These are phyloP conservation scores for Cerastis rubricosa DNA, from an alignment of 2,888 invertebrate genomes.

Conservation along the genomic window DNA sequence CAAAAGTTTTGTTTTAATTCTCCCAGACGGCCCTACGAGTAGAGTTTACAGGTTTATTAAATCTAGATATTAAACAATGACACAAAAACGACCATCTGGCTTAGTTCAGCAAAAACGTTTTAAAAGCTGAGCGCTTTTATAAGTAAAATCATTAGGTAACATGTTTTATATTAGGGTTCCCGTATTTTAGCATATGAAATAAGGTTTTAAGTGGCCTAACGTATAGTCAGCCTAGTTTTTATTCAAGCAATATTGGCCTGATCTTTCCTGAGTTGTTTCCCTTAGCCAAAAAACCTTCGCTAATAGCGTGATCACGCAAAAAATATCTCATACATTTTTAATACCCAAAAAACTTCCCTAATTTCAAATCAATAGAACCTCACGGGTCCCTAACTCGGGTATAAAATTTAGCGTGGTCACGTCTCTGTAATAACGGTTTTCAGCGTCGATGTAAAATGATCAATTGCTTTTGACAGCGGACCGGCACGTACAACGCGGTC, in stretches of 20 bases:
- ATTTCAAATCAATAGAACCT: constrained; percentile 52
- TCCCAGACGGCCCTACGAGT: no score
- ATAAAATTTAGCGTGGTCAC: constrained; percentile 75
- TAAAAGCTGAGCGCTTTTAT: constrained; percentile 21
- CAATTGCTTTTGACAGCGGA: constrained; percentile 70
- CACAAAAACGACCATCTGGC: neutral
- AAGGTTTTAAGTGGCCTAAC: neutral
- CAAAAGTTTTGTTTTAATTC: no score
- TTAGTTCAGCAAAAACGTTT: constrained; percentile 39
- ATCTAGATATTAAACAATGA: constrained; percentile 1
- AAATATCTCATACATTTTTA: constrained; percentile 31
- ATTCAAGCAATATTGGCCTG: neutral
- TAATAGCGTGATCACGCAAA: constrained; percentile 6
- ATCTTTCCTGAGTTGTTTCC: neutral
- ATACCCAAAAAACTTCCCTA: constrained; percentile 23
- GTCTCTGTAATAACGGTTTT: constrained; percentile 76
- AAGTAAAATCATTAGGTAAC: constrained; percentile 22
- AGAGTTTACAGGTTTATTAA: neutral
- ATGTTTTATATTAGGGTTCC: neutral
- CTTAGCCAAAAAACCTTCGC: neutral
- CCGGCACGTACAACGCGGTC: constrained; percentile 58
- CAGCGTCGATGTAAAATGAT: constrained; percentile 74
- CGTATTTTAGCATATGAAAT: constrained; percentile 19
- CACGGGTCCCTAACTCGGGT: constrained; percentile 55
- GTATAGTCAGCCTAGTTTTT: neutral